These are phyloP conservation scores for Pygocentrus nattereri DNA, from an alignment of 2,797 vertebrate genomes.

Conservation along the genomic window DNA sequence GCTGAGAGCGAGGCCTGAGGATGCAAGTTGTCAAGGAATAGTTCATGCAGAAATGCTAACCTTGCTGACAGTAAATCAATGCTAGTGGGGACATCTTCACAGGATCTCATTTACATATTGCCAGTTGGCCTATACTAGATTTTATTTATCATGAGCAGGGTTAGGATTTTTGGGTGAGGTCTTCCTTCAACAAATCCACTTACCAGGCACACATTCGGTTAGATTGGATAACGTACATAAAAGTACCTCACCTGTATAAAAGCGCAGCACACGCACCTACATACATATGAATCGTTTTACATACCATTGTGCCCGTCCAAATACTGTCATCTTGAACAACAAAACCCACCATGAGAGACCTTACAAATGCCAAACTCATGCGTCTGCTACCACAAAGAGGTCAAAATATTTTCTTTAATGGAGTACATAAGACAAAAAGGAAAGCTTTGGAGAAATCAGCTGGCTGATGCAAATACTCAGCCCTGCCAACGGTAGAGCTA, in stretches of 20 bases:
- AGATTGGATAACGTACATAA: slow-evolving; percentile 20
- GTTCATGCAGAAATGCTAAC: slow-evolving; percentile 21
- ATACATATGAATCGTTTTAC: not conserved
- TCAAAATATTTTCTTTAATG: slow-evolving; percentile 1
- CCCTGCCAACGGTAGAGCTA: slow-evolving; percentile 8
- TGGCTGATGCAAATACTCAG: slow-evolving; percentile 38
- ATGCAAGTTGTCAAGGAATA: not conserved
- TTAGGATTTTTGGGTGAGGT: slow-evolving; percentile 30
- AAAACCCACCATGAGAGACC: slow-evolving; percentile 10
- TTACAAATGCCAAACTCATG: slow-evolving; percentile 14
- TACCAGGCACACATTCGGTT: not conserved
- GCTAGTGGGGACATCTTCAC: slow-evolving; percentile 4
- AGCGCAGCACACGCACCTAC: slow-evolving; percentile 12
- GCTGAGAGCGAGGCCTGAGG: slow-evolving; percentile 95
- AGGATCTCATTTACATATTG: slow-evolving; percentile 19
- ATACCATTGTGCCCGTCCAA: slow-evolving; percentile 23
- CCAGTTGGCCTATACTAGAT: not conserved
- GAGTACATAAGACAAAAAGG: not conserved
- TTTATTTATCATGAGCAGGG: slow-evolving; percentile 14
- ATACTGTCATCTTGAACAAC: not conserved
- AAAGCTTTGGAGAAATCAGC: slow-evolving; percentile 34
- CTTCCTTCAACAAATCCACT: slow-evolving; percentile 1
- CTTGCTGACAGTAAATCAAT: slow-evolving; percentile 7
- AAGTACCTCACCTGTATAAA: slow-evolving; percentile 33
- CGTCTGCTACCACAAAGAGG: not conserved